Evolutionary conservation across 2,888 invertebrate species (phyloP).

Genomic region (Shargacucullia verbasci): DNA sequence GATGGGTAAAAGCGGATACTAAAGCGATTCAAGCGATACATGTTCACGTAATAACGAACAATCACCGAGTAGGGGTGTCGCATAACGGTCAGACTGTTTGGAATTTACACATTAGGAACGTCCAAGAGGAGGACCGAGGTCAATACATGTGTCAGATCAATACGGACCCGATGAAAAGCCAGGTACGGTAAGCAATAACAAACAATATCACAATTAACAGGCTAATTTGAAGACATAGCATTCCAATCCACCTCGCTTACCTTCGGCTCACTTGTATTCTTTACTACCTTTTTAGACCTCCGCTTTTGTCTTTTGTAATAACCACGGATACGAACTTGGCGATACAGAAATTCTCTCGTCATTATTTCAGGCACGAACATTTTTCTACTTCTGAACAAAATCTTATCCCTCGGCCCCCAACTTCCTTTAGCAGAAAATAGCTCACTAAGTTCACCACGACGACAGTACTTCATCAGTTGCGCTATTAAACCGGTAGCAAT

Average conservation of each 20-base stretch:
- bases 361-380: conserved; percentile 86
- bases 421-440: conserved; percentile 64
- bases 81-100: conserved; percentile 96
- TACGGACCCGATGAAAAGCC: conserved; percentile 98
- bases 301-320: conserved; percentile 61
- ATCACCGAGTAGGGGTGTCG: conserved; percentile 95
- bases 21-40: conserved; percentile 98
- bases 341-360: conserved; percentile 85
- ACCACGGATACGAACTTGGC: conserved; percentile 81
- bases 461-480: conserved; percentile 62
- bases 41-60: conserved; percentile 97
- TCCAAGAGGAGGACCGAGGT: conserved; percentile 96
- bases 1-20: conserved; percentile 97
- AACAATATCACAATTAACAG: conserved; percentile 44
- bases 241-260: conserved; percentile 67
- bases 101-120: conserved; percentile 96
- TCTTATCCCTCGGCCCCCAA: conserved; percentile 79
- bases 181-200: conserved; percentile 88
- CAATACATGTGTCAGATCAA: conserved; percentile 98
- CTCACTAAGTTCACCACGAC: conserved; percentile 47
- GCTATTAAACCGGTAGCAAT: conserved; percentile 63
- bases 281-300: conserved; percentile 4
- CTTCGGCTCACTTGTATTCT: conserved; percentile 39
- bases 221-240: conserved; percentile 71
- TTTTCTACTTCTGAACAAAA: conserved; percentile 78